A percentile compares a stretch with the other conserved stretches of the same genome.
phyloP scores from a whole-genome alignment of 2,797 vertebrate genomes.

The Myripristis murdjan region DNA sequence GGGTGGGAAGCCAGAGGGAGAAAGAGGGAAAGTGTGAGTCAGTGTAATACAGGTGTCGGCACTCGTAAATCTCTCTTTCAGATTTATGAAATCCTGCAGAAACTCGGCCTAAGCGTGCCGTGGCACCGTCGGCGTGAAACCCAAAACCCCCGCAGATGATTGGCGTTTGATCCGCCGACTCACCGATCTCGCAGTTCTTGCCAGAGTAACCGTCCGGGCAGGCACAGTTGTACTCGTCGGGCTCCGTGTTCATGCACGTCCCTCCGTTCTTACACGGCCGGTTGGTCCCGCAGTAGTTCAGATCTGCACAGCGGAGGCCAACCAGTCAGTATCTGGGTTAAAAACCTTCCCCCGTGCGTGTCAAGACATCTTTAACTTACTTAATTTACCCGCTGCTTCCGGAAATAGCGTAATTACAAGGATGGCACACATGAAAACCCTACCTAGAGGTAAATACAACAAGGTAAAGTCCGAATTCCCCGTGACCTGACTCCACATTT shows the following conservation, averaged over 20 bases:
- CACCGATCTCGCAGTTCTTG: slow-evolving; percentile 96
- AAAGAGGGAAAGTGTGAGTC: background rate
- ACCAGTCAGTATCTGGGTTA: background rate
- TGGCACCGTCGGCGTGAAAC: background rate
- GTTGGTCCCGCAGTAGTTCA: slow-evolving; percentile 98
- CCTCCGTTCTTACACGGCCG: slow-evolving; percentile 93
- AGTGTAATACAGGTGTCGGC: background rate
- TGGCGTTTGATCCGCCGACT: slow-evolving; percentile 1
- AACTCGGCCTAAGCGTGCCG: background rate
- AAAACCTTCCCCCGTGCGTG: too few relatives aligned
- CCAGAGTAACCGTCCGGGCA: slow-evolving; percentile 95
- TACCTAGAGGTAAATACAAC: too few relatives aligned
- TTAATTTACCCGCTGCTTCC: too few relatives aligned
- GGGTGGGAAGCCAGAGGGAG: background rate
- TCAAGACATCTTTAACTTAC: too few relatives aligned
- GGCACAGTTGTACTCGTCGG: slow-evolving; percentile 92
- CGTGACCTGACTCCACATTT: too few relatives aligned
- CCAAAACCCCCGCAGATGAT: fast-evolving
- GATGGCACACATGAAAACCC: too few relatives aligned
- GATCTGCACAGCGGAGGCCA: slow-evolving; percentile 82
- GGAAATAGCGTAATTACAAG: too few relatives aligned
- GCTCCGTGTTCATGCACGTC: slow-evolving; percentile 95
- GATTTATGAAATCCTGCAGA: background rate
- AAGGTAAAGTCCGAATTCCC: too few relatives aligned
- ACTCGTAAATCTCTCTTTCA: background rate